Base-by-base conservation (phyloP, 2,797 vertebrate genomes). In the Hylomyscus alleni region DNA sequence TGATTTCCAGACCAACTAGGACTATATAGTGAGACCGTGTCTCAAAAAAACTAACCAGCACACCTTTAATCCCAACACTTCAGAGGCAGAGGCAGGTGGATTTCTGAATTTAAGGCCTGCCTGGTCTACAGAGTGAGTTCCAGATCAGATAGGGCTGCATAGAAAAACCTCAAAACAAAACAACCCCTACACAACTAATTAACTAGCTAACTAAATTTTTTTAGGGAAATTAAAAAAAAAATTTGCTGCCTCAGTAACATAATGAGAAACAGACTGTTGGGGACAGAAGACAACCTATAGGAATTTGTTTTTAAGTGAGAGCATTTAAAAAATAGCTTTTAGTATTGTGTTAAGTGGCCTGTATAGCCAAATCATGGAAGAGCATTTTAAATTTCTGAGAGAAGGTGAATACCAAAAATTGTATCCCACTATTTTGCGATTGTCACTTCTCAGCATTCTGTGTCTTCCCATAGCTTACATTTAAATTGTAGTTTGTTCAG, bases 221-320 rank as follows among this genome's bases (percentile, higher is more conserved):
- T 81, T 56, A 19, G 47, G 17, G 10, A 80, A 56, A 81, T 81
- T n/a, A 34, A 77, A 82, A 58, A 40, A 10, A 15, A 10, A 82
- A 85, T 72, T 34, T 47, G 62, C 29, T 84, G 40, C 17, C 82
- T 84, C 37, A 19, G 19, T 84, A 84, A 44, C 82, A n/a, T 85
- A 85, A 85, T 91, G 77, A 80, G 88, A 89, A 91, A 37, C 65
- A 73, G 82, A 67, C 56, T 10, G 14, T 83, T 60, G 54, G 29
- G 13, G 58, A 31, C 22, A 24, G 76, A 34, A 90, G 82, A 1
- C 80, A 60, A n/a, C 37, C 37, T 84, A 8, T 62, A 47, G 69
- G 75, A 37, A 83, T 93, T 83, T 90, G 40, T 85, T 89, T 89
- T 92, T 77, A 90, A 87, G 82, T 90, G 75, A 81, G 67, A 54